Percentiles rank a stretch among this genome's conserved stretches.
Evolutionary conservation across 2,113 vertebrate species (phyloP).

Genomic region (Fulmarus glacialis): DNA sequence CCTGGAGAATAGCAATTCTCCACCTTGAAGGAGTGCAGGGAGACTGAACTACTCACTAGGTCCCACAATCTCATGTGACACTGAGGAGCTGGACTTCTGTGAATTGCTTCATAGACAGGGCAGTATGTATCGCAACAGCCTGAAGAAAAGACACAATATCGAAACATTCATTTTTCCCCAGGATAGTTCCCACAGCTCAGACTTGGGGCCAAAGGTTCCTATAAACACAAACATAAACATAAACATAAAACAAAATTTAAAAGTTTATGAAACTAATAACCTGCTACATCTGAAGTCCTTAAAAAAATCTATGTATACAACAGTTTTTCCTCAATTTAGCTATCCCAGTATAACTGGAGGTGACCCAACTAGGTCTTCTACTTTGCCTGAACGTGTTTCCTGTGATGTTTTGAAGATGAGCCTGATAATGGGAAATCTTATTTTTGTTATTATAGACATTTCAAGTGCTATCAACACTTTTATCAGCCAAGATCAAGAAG

Average conservation of each 20-base stretch:
- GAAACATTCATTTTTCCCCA: neutral
- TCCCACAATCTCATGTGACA: neutral
- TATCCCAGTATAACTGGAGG: neutral
- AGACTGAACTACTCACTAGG: neutral
- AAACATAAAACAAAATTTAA: neutral
- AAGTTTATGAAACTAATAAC: neutral
- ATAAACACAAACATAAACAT: neutral
- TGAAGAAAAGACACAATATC: neutral
- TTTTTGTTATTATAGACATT: neutral
- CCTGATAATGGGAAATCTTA: neutral
- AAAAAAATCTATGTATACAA: neutral
- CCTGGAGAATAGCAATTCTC: neutral
- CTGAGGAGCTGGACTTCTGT: neutral
- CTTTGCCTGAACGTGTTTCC: neutral
- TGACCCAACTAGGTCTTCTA: neutral
- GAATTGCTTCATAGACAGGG: neutral
- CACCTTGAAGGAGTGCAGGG: neutral
- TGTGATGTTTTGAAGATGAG: neutral
- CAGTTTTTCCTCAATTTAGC: neutral
- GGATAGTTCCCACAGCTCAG: neutral
- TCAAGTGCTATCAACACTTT: neutral
- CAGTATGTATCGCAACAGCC: neutral
- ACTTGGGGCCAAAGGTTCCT: neutral
- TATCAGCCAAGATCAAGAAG: neutral
- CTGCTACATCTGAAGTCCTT: neutral